These are phyloP conservation scores for Escarpia spicata DNA, from an alignment of 2,888 invertebrate species.

Conservation along the genomic window DNA sequence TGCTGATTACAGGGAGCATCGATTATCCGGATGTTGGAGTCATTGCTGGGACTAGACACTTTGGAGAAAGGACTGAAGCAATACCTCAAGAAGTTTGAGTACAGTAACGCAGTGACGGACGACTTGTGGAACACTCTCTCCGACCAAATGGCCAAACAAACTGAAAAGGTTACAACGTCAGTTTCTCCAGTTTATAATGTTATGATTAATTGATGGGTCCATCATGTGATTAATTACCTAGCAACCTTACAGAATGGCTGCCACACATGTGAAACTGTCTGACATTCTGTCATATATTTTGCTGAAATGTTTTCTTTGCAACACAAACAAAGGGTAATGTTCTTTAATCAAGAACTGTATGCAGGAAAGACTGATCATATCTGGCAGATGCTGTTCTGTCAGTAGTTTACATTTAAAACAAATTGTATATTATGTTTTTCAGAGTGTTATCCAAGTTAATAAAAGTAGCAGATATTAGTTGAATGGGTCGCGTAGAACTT, in stretches of 20 bases:
- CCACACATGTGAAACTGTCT: no score
- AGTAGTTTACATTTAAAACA: no score
- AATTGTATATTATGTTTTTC: no score
- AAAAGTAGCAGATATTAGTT: not conserved
- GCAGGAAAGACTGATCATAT: no score
- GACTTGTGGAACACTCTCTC: constrained; percentile 84
- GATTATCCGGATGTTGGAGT: constrained; percentile 44
- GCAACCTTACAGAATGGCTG: no score
- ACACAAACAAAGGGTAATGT: no score
- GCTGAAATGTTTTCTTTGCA: no score
- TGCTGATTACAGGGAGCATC: constrained; percentile 41
- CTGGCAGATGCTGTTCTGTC: no score
- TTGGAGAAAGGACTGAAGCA: constrained; percentile 71
- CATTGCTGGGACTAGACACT: constrained; percentile 69
- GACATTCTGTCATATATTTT: no score
- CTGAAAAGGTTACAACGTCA: not conserved
- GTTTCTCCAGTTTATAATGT: not conserved
- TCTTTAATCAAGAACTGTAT: no score
- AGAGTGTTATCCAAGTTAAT: no score
- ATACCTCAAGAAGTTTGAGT: constrained; percentile 77
- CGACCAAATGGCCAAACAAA: constrained; percentile 63
- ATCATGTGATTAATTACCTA: no score
- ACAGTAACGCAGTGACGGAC: constrained; percentile 78
- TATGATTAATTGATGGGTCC: not conserved
- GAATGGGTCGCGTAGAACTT: not conserved